phyloP scores from a whole-genome alignment of 2,797 vertebrate genomes.

The Spondyliosoma cantharus region DNA sequence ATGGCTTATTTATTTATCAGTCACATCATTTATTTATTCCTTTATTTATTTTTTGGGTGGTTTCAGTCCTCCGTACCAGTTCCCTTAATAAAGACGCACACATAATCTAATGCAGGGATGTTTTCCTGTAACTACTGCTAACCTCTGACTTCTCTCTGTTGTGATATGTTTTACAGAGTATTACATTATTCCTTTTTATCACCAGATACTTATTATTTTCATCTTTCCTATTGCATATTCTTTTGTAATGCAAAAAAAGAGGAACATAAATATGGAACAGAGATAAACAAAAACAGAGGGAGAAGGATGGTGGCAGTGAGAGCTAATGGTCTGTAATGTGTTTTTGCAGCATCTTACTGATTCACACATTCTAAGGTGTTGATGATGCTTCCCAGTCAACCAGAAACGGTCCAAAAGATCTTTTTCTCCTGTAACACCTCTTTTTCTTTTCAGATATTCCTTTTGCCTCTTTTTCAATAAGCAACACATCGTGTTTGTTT shows the following conservation, averaged over 20 bases:
- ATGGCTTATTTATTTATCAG: too few species aligned
- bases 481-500: constrained; percentile 58
- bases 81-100: neutral
- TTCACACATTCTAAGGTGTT: constrained; percentile 47
- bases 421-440: constrained; percentile 21
- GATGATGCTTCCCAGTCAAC: constrained; percentile 51
- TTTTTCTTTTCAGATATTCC: neutral
- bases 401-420: constrained; percentile 28
- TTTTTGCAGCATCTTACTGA: constrained; percentile 54
- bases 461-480: constrained; percentile 54
- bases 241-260: constrained; percentile 53
- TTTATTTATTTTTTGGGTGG: too few species aligned
- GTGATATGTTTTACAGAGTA: neutral
- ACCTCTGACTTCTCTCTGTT: constrained; percentile 36
- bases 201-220: constrained; percentile 33
- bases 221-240: constrained; percentile 15
- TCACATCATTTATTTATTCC: too few species aligned
- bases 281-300: constrained; percentile 25
- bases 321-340: constrained; percentile 62
- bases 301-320: constrained; percentile 8
- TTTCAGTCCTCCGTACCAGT: too few species aligned
- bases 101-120: neutral
- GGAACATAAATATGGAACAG: constrained; percentile 31
- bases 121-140: constrained; percentile 4
- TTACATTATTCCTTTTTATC: constrained; percentile 33